Base-by-base conservation (phyloP, 2,797 vertebrate species). In the Ibycter americanus region DNA sequence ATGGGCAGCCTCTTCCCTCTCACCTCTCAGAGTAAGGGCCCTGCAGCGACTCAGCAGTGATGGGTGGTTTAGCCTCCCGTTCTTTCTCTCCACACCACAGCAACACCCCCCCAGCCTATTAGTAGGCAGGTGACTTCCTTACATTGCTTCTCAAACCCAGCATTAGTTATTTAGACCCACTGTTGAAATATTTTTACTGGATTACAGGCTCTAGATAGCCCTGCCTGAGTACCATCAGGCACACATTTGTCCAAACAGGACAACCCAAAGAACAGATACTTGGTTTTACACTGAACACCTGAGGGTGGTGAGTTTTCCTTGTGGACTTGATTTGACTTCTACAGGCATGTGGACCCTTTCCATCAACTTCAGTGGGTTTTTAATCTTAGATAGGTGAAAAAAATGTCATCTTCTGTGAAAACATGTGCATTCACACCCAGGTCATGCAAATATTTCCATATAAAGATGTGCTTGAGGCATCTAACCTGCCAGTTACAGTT, bases 21-120 rank as follows among this genome's bases (percentile, higher is more conserved):
- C 27, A 25, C 46, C 17, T 76, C 34, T 26, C 25, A 11, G 54
- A 79, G 31, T n/a, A 72, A 76, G n/a, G 76, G 11, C 11, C 26
- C 14, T 0, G 1, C 15, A 74, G 34, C 3, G 1, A 56, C 63
- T 47, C 32, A 4, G 19, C 26, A 55, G 11, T 27, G 54, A 21
- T 36, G 22, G 9, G 44, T 32, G 29, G 29, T 58, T 89, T 78
- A 26, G 12, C 65, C 9, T 65, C n/a, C 20, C 31, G 38, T 36
- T 80, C 25, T 49, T 65, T 67, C 16, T 63, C 19, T 22, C 23
- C 32, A 26, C 12, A 21, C 8, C 59, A 80, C 42, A 51, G 40
- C 9, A 3, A 8, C 19, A n/a, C 22, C 8, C 5, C 32, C n/a
- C 11, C 46, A 40, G 21, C 32, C 14, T 71, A 5, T 61, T 83